Base-by-base conservation (phyloP, 1,140 invertebrate species). In the Macrobrachium nipponense region DNA sequence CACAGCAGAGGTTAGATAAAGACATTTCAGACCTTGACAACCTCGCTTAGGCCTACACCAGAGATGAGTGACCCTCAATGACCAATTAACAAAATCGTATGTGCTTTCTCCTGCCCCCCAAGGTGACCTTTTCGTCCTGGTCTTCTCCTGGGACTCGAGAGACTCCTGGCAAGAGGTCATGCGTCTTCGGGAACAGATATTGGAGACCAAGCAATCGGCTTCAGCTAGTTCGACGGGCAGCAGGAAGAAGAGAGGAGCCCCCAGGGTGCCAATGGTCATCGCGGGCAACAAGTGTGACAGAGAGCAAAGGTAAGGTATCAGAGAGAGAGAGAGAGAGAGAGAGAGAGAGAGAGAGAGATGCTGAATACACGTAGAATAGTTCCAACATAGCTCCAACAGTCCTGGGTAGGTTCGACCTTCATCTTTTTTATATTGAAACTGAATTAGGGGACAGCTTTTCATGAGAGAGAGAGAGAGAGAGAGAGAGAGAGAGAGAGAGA, bases 131-230 rank as follows among this genome's bases (percentile, higher is more conserved):
- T 97, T 97, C 91, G 93, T 97, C 72, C 91, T 97, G 84, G 95
- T 97, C 11, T 97, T 96, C 91, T 94, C 95, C 89, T 95, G 97
- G 93, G 95, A 96, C 90, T 95, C 95, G 88, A 92, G 95, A n/a
- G 96, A 96, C 90, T 96, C 95, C 0, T 97, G 96, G 90, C 95
- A 96, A 88, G 95, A 96, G 91, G 95, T 96, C 14, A 94, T 95
- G 82, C 93, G 94, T 68, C 92, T 97, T 72, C 92, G 95, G 62
- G 95, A 97, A 89, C 95, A 96, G 90, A 96, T 97, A 89, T 90
- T 96, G 73, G 95, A 96, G 90, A 95, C 95, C 0, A 96, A 96
- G 90, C 93, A 94, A 87, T 94, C 93, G 86, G 87, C 85, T 15
- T 62, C 89, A 82, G 78, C 84, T 60, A 81, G 80, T 64, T 76